These are phyloP conservation scores for Micoletzkya japonica DNA, from an alignment of 2,888 invertebrate genomes.

Conservation along the genomic window DNA sequence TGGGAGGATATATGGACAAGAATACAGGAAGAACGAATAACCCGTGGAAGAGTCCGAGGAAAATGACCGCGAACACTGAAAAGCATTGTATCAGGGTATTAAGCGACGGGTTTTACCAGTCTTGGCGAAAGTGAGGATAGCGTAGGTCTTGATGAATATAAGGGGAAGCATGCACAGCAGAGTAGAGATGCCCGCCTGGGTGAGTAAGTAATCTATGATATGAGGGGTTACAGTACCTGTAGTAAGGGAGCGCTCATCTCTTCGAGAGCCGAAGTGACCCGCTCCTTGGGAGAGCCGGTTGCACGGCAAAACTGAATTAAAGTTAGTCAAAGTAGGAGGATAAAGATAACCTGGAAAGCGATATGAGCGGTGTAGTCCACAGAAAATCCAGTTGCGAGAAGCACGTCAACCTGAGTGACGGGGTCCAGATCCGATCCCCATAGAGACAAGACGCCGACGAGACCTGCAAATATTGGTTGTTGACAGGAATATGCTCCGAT, in stretches of 20 bases:
- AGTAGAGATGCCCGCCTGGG: constrained; percentile 49
- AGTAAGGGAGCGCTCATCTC: constrained; percentile 60
- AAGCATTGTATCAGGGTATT: neutral
- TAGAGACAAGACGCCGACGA: constrained; percentile 58
- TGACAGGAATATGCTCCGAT: neutral
- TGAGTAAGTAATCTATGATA: neutral
- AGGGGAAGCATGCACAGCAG: constrained; percentile 61
- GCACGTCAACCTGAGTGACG: constrained; percentile 56
- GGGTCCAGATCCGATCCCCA: constrained; percentile 63
- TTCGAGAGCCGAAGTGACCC: constrained; percentile 49
- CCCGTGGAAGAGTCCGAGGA: constrained; percentile 48
- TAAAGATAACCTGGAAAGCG: constrained; percentile 53
- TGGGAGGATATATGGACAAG: constrained; percentile 36
- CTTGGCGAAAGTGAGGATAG: constrained; percentile 62
- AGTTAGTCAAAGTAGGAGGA: neutral
- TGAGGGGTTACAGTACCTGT: constrained; percentile 31
- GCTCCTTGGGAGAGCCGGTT: constrained; percentile 41
- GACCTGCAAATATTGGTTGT: constrained; percentile 35
- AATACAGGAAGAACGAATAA: constrained; percentile 49
- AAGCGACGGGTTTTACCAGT: constrained; percentile 34
- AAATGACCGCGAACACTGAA: constrained; percentile 28
- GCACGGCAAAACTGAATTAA: constrained; percentile 50
- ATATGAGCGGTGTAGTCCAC: constrained; percentile 60
- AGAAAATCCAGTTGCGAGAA: constrained; percentile 60
- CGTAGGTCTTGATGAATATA: constrained; percentile 61